These are phyloP conservation scores for Andrena dorsata DNA, from an alignment of 2,888 invertebrate genomes.

Conservation along the genomic window DNA sequence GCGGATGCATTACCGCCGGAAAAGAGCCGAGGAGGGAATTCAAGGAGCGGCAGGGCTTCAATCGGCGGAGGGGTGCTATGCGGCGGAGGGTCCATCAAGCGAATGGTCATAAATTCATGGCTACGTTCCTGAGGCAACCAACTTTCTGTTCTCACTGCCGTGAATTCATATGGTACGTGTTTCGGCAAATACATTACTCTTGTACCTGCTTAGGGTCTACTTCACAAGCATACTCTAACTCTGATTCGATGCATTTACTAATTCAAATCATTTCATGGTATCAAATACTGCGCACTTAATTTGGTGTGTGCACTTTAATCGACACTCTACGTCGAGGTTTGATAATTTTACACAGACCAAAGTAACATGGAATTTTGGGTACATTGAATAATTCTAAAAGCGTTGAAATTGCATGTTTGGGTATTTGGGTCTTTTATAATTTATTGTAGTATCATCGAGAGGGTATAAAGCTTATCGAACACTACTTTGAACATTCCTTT, in stretches of 20 bases:
- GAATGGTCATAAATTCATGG: constrained; percentile 99
- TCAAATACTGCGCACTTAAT: constrained; percentile 37
- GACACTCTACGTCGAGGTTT: background rate
- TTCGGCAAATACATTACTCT: background rate
- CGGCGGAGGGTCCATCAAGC: constrained; percentile 98
- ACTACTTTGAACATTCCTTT: constrained; percentile 5
- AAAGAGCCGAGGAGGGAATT: constrained; percentile 92
- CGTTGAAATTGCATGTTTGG: constrained; percentile 55
- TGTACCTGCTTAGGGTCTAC: constrained; percentile 46
- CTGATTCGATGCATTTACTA: constrained; percentile 44
- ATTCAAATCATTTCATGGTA: constrained; percentile 41
- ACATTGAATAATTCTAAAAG: constrained; percentile 29
- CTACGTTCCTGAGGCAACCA: constrained; percentile 98
- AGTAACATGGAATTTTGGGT: constrained; percentile 29
- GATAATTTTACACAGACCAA: constrained; percentile 20
- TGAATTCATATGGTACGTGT: constrained; percentile 98
- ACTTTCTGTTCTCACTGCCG: constrained; percentile 99
- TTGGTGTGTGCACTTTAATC: constrained; percentile 42
- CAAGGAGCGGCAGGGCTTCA: constrained; percentile 98
- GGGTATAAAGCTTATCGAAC: constrained; percentile 17
- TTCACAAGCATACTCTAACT: constrained; percentile 49
- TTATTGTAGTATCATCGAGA: constrained; percentile 26
- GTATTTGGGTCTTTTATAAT: constrained; percentile 47
- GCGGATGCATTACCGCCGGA: constrained; percentile 85
- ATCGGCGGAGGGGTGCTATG: constrained; percentile 98